A percentile compares a stretch with the other conserved stretches of the same genome.
These are phyloP conservation scores for Pardosa pseudoannulata DNA, from an alignment of 2,888 invertebrate genomes.

Conservation along the genomic window DNA sequence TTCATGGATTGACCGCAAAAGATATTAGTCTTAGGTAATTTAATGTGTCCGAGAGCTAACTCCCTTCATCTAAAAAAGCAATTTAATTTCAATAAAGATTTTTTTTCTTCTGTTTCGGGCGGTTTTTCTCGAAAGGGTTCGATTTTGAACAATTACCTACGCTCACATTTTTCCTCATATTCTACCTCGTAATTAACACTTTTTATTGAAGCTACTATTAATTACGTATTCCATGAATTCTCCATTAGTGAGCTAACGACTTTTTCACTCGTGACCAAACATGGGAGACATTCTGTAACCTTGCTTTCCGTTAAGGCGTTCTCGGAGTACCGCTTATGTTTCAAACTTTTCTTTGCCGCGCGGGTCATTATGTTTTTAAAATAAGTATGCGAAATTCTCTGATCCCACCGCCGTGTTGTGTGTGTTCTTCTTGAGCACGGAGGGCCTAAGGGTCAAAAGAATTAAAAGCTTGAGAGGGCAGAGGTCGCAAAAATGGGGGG, in stretches of 20 bases:
- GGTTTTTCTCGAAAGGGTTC: background rate
- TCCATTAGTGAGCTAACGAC: background rate
- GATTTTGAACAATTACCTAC: background rate
- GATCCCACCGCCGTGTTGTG: slow-evolving; percentile 31
- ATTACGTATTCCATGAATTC: slow-evolving; percentile 9
- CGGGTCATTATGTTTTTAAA: background rate
- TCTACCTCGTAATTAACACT: background rate
- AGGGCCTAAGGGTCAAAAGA: slow-evolving; percentile 42
- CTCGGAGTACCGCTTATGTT: slow-evolving; percentile 19
- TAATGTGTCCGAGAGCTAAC: too few relatives aligned
- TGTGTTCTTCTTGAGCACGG: slow-evolving; percentile 39
- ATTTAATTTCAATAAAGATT: too few relatives aligned
- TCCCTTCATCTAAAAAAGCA: too few relatives aligned
- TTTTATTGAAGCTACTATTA: background rate
- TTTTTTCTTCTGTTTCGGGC: too few relatives aligned
- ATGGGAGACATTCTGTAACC: slow-evolving; percentile 7
- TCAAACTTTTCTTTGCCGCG: slow-evolving; percentile 5
- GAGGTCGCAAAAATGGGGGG: slow-evolving; percentile 8
- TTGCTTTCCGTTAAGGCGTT: slow-evolving; percentile 10
- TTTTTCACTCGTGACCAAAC: slow-evolving; percentile 13
- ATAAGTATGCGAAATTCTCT: slow-evolving; percentile 36
- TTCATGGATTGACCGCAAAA: too few relatives aligned
- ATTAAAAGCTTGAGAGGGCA: slow-evolving; percentile 39
- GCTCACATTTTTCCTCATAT: background rate
- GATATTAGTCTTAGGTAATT: too few relatives aligned